Conservation (phyloP, 2,888 invertebrate genomes). For the Cephus rjabovi region DNA sequence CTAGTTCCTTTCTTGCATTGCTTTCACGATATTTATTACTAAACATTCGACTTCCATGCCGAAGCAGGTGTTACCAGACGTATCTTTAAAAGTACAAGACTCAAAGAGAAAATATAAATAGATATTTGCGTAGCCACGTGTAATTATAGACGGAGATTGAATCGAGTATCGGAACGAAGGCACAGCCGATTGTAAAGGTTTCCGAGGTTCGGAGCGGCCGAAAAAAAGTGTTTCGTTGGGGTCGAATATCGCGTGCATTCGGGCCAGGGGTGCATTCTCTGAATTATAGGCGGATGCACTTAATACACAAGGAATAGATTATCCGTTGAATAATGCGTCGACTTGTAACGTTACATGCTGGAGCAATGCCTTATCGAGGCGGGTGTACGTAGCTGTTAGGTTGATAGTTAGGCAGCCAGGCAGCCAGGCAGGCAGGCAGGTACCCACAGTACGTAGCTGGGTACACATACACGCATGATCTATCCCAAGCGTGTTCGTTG, state of each 20-base stretch:
- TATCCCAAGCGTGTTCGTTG: constrained; percentile 38
- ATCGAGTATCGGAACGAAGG: background rate
- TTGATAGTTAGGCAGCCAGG: background rate
- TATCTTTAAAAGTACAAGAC: background rate
- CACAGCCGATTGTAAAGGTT: background rate
- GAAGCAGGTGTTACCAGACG: background rate
- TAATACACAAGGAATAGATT: constrained; percentile 54
- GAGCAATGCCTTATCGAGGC: background rate
- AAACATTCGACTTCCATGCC: background rate
- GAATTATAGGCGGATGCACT: background rate
- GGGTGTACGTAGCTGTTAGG: background rate
- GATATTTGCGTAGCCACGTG: background rate
- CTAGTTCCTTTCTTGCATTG: background rate
- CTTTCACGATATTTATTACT: background rate
- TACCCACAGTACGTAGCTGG: background rate
- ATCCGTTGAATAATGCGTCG: constrained; percentile 57
- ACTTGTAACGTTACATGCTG: background rate
- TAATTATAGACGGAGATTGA: background rate
- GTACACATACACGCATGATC: constrained; percentile 3
- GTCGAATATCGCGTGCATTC: background rate
- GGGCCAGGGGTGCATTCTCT: background rate
- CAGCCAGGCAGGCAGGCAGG: background rate
- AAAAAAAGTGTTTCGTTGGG: background rate
- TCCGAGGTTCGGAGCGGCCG: background rate
- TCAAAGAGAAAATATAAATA: background rate